Conservation (phyloP, 2,888 invertebrate genomes). For the Gibbula magus region DNA sequence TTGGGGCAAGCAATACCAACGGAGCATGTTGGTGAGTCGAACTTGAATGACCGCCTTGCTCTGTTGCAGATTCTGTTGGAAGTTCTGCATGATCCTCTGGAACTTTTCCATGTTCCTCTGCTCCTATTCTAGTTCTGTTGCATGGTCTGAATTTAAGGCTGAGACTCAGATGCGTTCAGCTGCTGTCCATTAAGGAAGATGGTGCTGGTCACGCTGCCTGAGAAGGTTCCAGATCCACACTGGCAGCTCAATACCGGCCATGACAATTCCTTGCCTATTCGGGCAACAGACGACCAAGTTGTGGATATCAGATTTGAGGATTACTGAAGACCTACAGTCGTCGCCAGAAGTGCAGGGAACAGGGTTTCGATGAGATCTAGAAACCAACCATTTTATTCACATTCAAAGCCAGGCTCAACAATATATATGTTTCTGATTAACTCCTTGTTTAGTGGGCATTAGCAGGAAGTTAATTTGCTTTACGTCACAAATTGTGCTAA, state of each 20-base stretch:
- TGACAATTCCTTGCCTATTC: neutral
- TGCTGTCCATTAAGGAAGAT: too few relatives aligned
- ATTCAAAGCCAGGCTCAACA: too few relatives aligned
- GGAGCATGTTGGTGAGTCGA: neutral
- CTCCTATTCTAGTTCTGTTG: too few relatives aligned
- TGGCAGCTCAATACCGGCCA: neutral
- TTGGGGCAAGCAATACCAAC: too few relatives aligned
- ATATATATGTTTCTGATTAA: too few relatives aligned
- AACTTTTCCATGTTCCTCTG: neutral
- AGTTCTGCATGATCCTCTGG: neutral
- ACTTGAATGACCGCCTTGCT: neutral
- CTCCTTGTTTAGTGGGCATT: too few relatives aligned
- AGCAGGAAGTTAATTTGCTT: too few relatives aligned
- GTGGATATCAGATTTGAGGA: neutral
- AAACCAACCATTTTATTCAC: too few relatives aligned
- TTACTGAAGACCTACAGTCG: neutral
- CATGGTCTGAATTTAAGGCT: neutral
- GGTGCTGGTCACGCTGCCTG: neutral
- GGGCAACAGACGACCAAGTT: constrained; percentile 7
- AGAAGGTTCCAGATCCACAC: neutral
- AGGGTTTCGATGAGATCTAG: neutral
- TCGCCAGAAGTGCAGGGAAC: neutral
- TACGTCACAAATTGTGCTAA: too few relatives aligned
- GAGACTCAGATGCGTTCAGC: neutral
- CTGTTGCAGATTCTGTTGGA: neutral